Conservation (phyloP, 1,140 invertebrate genomes). For the Ips nitidus region DNA sequence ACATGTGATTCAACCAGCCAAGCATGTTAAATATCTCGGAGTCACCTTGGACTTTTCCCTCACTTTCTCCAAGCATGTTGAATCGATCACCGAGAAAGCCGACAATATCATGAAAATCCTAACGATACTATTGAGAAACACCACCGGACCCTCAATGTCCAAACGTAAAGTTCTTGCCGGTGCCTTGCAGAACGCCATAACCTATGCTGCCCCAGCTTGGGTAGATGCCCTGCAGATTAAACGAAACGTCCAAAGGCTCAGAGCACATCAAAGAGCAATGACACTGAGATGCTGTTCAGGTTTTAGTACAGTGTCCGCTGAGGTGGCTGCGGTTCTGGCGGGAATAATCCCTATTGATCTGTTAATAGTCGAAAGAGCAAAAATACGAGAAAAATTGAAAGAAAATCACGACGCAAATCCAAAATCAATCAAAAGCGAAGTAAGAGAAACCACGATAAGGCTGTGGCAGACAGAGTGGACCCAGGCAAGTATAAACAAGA, state of each 20-base stretch:
- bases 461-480: no score
- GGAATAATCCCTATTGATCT: not conserved
- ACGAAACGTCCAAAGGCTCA: not conserved
- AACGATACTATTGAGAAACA: not conserved
- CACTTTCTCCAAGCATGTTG: not conserved
- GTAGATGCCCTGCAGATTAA: not conserved
- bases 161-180: not conserved
- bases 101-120: not conserved
- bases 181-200: not conserved
- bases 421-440: no score
- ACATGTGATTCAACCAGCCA: not conserved
- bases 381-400: not conserved
- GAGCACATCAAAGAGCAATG: not conserved
- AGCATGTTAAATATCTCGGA: not conserved
- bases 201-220: not conserved
- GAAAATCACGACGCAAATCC: no score
- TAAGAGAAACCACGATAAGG: no score
- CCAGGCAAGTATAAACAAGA: no score
- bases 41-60: not conserved
- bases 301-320: not conserved
- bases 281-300: no score
- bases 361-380: not conserved
- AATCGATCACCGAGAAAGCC: not conserved
- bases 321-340: not conserved
- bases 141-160: not conserved